Evolutionary conservation across 1,140 invertebrate genomes (phyloP).

Genomic region (Drosophila pseudoobscura): DNA sequence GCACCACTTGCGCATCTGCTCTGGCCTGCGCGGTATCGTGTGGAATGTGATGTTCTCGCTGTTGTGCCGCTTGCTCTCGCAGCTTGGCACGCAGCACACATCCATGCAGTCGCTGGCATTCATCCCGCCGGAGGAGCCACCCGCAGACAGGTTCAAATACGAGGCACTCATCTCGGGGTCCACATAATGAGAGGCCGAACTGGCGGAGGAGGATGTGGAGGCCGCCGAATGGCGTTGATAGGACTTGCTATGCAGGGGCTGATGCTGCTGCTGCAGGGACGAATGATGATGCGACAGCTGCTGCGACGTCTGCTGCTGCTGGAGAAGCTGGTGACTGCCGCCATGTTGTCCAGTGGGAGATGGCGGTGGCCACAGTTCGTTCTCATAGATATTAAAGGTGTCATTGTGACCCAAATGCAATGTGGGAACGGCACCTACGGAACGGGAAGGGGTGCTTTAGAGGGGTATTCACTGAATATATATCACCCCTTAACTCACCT

Average conservation of each 20-base stretch:
- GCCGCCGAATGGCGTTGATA: conserved; percentile 68
- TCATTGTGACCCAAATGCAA: conserved; percentile 77
- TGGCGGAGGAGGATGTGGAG: conserved; percentile 68
- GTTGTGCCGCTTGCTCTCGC: conserved; percentile 76
- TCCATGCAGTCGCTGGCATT: conserved; percentile 72
- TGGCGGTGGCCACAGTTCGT: conserved; percentile 74
- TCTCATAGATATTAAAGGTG: conserved; percentile 79
- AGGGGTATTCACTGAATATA: background rate
- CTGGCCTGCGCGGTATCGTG: conserved; percentile 74
- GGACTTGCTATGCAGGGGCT: conserved; percentile 39
- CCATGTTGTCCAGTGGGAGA: conserved; percentile 31
- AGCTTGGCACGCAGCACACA: conserved; percentile 73
- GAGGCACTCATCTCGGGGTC: conserved; percentile 54
- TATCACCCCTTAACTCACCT: conserved; percentile 32
- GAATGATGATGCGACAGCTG: conserved; percentile 34
- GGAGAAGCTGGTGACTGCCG: conserved; percentile 19
- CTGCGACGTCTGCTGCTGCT: conserved; percentile 30
- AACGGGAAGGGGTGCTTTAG: no score
- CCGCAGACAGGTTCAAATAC: conserved; percentile 34
- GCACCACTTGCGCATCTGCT: conserved; percentile 79
- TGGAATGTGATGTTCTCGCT: conserved; percentile 78
- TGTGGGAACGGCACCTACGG: conserved; percentile 71
- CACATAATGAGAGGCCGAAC: conserved; percentile 65
- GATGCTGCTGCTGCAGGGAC: conserved; percentile 26
- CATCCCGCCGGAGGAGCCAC: conserved; percentile 25